A percentile compares a stretch with the other conserved stretches of the same genome.
Conservation (phyloP, 2,888 invertebrate genomes). For the Odiellus spinosus region DNA sequence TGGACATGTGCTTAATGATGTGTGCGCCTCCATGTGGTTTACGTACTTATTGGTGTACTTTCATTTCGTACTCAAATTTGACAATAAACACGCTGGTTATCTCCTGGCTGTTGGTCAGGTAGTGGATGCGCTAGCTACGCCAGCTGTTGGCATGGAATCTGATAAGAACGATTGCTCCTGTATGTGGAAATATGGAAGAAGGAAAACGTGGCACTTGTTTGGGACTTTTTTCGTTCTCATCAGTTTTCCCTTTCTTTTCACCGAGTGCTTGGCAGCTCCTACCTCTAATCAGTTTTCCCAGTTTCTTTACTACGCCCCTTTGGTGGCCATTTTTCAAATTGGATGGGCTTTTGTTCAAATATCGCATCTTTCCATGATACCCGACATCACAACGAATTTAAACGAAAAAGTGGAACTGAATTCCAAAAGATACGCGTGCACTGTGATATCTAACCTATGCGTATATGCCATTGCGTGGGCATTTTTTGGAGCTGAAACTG, state of each 20-base stretch:
- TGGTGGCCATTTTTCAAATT: constrained; percentile 71
- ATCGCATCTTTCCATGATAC: constrained; percentile 73
- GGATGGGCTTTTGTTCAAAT: constrained; percentile 87
- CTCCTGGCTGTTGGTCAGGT: constrained; percentile 38
- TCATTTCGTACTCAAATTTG: constrained; percentile 15
- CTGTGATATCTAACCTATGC: constrained; percentile 67
- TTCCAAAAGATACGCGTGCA: constrained; percentile 60
- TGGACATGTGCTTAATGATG: constrained; percentile 80
- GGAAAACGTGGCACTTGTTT: constrained; percentile 41
- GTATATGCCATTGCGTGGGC: constrained; percentile 63
- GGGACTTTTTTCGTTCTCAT: constrained; percentile 56
- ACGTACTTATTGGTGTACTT: constrained; percentile 41
- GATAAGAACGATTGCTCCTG: constrained; percentile 45
- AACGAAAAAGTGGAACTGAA: constrained; percentile 58
- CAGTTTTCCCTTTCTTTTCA: constrained; percentile 77
- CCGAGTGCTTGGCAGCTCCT: constrained; percentile 51
- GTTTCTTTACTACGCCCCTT: constrained; percentile 55
- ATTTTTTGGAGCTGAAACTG: too few species aligned
- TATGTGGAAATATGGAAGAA: constrained; percentile 29
- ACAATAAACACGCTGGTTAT: constrained; percentile 17
- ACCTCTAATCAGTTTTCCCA: constrained; percentile 48
- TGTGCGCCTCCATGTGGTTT: constrained; percentile 89
- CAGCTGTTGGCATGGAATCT: constrained; percentile 69
- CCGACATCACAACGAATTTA: constrained; percentile 56
- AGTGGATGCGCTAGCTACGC: constrained; percentile 70